phyloP scores from a whole-genome alignment of 2,888 invertebrate genomes.

The Hemicrepidius hirtus region DNA sequence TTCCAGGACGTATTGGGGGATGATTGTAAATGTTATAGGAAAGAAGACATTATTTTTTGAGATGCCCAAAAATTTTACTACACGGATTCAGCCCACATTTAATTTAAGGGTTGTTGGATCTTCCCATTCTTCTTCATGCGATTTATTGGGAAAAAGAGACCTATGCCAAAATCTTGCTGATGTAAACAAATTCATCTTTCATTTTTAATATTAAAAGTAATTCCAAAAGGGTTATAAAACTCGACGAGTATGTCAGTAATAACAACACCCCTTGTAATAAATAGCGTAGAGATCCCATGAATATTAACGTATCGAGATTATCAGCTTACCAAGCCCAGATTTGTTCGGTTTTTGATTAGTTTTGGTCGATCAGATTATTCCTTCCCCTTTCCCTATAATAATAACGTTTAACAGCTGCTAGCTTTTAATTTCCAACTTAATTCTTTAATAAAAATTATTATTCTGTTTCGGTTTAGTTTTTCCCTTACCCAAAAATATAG shows the following conservation, averaged over 20 bases:
- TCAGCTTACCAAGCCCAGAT: constrained; percentile 55
- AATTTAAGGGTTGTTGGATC: too few relatives aligned
- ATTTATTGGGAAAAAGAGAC: too few relatives aligned
- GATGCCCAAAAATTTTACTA: too few relatives aligned
- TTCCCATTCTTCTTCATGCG: too few relatives aligned
- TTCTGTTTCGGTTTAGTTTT: neutral
- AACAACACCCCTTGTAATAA: constrained; percentile 53
- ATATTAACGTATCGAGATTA: constrained; percentile 59
- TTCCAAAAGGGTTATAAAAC: constrained; percentile 43
- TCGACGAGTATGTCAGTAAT: constrained; percentile 41
- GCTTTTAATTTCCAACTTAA: neutral
- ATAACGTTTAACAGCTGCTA: constrained; percentile 60
- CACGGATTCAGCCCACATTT: too few relatives aligned
- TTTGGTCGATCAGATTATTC: constrained; percentile 62
- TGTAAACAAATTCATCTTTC: too few relatives aligned
- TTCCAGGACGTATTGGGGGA: too few relatives aligned
- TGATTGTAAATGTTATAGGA: too few relatives aligned
- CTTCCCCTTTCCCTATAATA: constrained; percentile 57
- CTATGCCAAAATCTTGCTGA: too few relatives aligned
- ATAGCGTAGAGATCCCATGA: constrained; percentile 57
- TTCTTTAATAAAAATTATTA: constrained; percentile 4
- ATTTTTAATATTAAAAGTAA: constrained; percentile 2
- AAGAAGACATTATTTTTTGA: too few relatives aligned
- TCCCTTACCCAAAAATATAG: constrained; percentile 11
- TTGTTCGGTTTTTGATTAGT: constrained; percentile 62